Evolutionary conservation across 2,113 vertebrate species (phyloP).

Genomic region (Corythoichthys haematopterus): DNA sequence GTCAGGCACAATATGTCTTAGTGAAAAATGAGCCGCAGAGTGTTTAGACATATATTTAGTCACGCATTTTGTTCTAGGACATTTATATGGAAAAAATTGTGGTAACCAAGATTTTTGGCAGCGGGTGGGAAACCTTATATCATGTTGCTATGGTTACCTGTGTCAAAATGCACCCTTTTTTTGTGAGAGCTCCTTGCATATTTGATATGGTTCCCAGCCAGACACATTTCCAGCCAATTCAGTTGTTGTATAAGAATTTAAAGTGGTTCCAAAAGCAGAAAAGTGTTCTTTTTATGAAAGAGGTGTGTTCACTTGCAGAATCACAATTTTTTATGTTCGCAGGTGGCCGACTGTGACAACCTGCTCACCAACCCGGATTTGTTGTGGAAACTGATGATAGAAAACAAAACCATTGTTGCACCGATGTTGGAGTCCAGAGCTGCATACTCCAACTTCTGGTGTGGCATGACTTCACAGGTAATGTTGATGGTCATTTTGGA

Average conservation of each 20-base stretch:
- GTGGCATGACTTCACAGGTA: constrained; percentile 92
- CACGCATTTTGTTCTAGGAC: not conserved
- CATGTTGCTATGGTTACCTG: constrained; percentile 29
- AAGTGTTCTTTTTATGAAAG: not conserved
- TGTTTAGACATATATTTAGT: constrained; percentile 4
- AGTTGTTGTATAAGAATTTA: constrained; percentile 5
- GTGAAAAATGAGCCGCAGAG: not conserved
- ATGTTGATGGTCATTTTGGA: not conserved
- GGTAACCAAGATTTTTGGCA: not conserved
- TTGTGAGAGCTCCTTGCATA: not conserved
- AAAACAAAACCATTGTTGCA: constrained; percentile 87
- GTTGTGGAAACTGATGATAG: constrained; percentile 83
- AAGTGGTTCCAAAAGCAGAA: not conserved
- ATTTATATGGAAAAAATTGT: not conserved
- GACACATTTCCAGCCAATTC: not conserved
- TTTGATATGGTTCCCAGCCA: constrained; percentile 7
- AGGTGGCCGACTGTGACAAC: constrained; percentile 89
- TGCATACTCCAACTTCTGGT: constrained; percentile 95
- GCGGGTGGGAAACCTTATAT: not conserved
- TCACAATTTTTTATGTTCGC: constrained; percentile 17
- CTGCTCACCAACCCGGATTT: constrained; percentile 83
- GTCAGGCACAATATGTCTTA: not conserved
- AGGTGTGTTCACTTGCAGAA: constrained; percentile 3
- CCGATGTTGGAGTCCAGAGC: constrained; percentile 92
- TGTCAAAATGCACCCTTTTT: constrained; percentile 4